These are phyloP conservation scores for Aphodius granarius DNA, from an alignment of 2,888 invertebrate genomes.

Conservation along the genomic window DNA sequence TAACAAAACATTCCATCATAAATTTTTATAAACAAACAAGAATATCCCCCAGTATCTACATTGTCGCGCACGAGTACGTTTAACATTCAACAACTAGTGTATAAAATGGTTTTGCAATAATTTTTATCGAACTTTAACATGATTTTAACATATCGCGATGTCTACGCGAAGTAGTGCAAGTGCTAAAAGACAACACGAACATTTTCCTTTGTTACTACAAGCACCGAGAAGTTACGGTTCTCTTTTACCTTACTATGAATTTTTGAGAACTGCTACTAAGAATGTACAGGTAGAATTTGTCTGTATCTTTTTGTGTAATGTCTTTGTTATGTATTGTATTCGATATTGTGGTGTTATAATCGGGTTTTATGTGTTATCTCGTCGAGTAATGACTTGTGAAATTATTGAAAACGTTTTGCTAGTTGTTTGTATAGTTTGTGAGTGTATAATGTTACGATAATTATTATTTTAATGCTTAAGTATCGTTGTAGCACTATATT, in stretches of 20 bases:
- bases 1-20: neutral
- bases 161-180: constrained; percentile 22
- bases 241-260: constrained; percentile 64
- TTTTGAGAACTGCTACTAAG: constrained; percentile 58
- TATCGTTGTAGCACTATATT: too few relatives aligned
- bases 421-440: too few relatives aligned
- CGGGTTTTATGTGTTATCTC: neutral
- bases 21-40: neutral
- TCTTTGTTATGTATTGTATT: too few relatives aligned
- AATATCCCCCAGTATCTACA: neutral
- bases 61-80: neutral
- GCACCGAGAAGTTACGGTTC: constrained; percentile 64
- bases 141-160: neutral
- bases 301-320: neutral
- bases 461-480: too few relatives aligned
- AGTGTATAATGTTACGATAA: too few relatives aligned
- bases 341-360: too few relatives aligned
- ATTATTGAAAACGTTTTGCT: too few relatives aligned
- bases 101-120: neutral
- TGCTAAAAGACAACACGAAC: constrained; percentile 35
- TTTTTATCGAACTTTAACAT: neutral
- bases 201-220: constrained; percentile 43
- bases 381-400: too few relatives aligned
- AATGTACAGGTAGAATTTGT: constrained; percentile 32
- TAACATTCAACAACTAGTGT: neutral